Evolutionary conservation across 2,888 invertebrate genomes (phyloP).

Genomic region (Cephus rjabovi): DNA sequence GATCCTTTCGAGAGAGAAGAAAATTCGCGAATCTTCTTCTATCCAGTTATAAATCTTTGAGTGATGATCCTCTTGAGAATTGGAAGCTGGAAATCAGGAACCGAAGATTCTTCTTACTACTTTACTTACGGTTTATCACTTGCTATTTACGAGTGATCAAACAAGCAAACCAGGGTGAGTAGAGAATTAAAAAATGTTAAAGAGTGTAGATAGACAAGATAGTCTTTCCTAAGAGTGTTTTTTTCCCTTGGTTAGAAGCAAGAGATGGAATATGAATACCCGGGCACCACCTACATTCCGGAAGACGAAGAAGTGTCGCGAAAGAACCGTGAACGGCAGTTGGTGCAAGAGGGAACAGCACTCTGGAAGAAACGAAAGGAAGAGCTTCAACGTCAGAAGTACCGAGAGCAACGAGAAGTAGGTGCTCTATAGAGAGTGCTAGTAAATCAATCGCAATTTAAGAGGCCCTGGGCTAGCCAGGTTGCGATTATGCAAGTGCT

Average conservation of each 20-base stretch:
- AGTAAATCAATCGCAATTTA: neutral
- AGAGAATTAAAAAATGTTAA: too few relatives aligned
- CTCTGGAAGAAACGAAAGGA: constrained; percentile 59
- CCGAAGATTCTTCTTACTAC: too few relatives aligned
- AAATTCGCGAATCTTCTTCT: too few relatives aligned
- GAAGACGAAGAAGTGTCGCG: constrained; percentile 53
- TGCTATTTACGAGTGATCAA: too few relatives aligned
- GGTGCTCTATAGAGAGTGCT: constrained; percentile 30
- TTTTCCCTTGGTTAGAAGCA: neutral
- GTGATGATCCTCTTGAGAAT: too few relatives aligned
- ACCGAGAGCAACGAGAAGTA: constrained; percentile 62
- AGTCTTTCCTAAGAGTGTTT: neutral
- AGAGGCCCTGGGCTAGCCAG: neutral
- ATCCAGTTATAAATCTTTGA: too few relatives aligned
- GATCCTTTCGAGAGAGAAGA: too few relatives aligned
- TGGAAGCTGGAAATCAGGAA: too few relatives aligned
- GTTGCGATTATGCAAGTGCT: too few relatives aligned
- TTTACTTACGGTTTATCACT: too few relatives aligned
- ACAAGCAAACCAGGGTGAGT: too few relatives aligned
- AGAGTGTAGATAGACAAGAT: too few relatives aligned
- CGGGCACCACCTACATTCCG: constrained; percentile 54
- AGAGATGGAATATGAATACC: constrained; percentile 13
- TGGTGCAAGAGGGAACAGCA: constrained; percentile 57
- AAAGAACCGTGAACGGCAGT: constrained; percentile 53
- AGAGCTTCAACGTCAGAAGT: constrained; percentile 58